Evolutionary conservation across 92 coral and sea anemone species (phyloP).

Genomic region (Umimayanthus chanpuru): DNA sequence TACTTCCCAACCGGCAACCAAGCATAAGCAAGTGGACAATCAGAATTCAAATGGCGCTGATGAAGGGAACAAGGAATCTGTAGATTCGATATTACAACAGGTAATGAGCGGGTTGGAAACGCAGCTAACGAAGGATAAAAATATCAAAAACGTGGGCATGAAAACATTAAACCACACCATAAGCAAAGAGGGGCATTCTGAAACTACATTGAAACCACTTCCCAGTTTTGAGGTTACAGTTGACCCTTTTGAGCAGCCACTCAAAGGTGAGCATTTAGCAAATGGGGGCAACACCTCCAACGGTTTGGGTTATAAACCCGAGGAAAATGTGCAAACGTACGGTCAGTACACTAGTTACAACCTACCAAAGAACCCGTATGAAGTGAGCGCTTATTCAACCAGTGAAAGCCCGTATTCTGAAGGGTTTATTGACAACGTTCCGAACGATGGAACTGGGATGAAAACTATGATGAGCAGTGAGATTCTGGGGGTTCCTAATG

Average conservation of each 20-base stretch:
- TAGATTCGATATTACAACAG: constrained; percentile 14
- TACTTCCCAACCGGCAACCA: background rate
- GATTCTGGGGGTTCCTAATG: constrained; percentile 10
- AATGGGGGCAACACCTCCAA: background rate
- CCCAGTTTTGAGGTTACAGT: background rate
- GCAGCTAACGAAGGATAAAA: constrained; percentile 16
- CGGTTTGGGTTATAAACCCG: background rate
- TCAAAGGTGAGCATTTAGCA: background rate
- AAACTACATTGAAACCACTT: background rate
- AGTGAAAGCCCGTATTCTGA: constrained; percentile 31
- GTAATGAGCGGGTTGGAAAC: constrained; percentile 26
- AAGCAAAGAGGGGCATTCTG: background rate
- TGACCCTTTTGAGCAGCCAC: background rate
- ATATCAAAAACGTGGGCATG: background rate
- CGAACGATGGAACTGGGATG: constrained; percentile 1
- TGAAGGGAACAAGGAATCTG: background rate
- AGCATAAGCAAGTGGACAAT: background rate
- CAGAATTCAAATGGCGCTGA: background rate
- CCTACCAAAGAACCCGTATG: constrained; percentile 31
- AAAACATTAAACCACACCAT: background rate
- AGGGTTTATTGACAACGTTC: constrained; percentile 1
- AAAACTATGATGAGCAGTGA: background rate
- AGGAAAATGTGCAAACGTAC: constrained; percentile 15
- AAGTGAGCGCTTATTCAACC: constrained; percentile 2
- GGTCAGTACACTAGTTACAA: constrained; percentile 28